Evolutionary conservation across 1,140 invertebrate genomes (phyloP).

Genomic region (Drosophila dunni): DNA sequence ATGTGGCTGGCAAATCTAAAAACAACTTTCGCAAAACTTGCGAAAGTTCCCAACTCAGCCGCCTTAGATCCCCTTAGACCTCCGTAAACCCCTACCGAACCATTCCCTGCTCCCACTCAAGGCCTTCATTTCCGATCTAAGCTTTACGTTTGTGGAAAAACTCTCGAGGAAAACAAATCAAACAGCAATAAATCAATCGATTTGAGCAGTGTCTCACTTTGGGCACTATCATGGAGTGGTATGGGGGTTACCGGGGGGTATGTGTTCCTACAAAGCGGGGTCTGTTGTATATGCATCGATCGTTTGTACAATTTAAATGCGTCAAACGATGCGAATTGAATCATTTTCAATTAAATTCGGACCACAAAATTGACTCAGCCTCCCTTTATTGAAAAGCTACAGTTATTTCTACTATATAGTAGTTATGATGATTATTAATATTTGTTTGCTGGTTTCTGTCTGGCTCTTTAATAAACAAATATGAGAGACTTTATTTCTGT

Average conservation of each 20-base stretch:
- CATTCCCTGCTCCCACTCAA: neutral
- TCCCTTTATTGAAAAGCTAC: slow-evolving; percentile 1
- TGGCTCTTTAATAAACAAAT: slow-evolving; percentile 12
- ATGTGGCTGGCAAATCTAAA: slow-evolving; percentile 60
- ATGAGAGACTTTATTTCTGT: slow-evolving; percentile 11
- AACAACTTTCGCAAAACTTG: slow-evolving; percentile 72
- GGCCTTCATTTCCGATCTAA: neutral
- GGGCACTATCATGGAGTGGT: neutral
- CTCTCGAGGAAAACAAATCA: slow-evolving; percentile 14
- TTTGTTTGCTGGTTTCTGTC: neutral
- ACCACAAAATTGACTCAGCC: slow-evolving; percentile 34
- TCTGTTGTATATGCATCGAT: slow-evolving; percentile 8
- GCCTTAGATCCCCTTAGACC: too few relatives aligned
- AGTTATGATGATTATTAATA: neutral
- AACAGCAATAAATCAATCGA: slow-evolving; percentile 46
- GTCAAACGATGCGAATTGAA: slow-evolving; percentile 58
- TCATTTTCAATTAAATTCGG: slow-evolving; percentile 57
- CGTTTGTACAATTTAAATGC: slow-evolving; percentile 58
- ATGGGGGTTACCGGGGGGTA: neutral
- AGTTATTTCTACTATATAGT: neutral
- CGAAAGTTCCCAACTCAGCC: slow-evolving; percentile 24
- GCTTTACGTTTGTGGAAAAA: neutral
- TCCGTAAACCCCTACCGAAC: neutral
- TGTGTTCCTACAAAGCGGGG: neutral
- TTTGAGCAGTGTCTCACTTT: slow-evolving; percentile 6